Base-by-base conservation (phyloP, 1,140 invertebrate genomes). In the Zaprionus kolodkinae region DNA sequence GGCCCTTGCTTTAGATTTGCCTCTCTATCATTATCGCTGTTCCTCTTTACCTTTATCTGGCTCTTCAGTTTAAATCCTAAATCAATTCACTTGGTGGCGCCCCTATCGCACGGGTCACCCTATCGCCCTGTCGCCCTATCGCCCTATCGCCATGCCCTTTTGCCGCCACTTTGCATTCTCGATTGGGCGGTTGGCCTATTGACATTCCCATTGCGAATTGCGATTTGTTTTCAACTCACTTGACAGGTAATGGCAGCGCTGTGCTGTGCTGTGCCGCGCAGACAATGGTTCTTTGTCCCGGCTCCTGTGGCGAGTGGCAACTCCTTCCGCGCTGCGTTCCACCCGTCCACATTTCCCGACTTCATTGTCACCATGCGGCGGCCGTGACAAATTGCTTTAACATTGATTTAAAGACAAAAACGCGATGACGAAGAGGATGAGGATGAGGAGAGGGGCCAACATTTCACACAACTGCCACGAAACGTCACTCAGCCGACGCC, bases 191-290 rank as follows among this genome's bases (percentile, higher is more conserved):
- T 64, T 87, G 84, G 76, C 84, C 84, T 80, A 87, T 87, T 87
- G 84, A 87, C 84, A 87, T 87, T 79, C 84, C 84, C 84, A 78
- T 69, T 87, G 85, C 84, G 84, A 87, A 88, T 71, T 87, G 84
- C 83, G 83, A 87, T 87, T 87, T 87, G 84, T 89, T 89, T 87
- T 88, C 83, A 88, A 81, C 85, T 84, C 84, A 89, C 77, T 87
- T 87, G 84, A 87, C 84, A 87, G 84, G 84, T 87, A 87, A 87
- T 87, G 84, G 82, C 83, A 77, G 30, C 36, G 48, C 70, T 27
- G 55, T 36, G 55, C 43, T 54, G 43, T 57, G 30, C 60, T 61
- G 6, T 10, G 11, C 27, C n/a, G 38, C 40, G 25, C 56, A 72
- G 73, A 72, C 73, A 76, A 76, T 72, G 69, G 48, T 35, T 60